These are phyloP conservation scores for Cinara cedri DNA, from an alignment of 2,888 invertebrate genomes.

Conservation along the genomic window DNA sequence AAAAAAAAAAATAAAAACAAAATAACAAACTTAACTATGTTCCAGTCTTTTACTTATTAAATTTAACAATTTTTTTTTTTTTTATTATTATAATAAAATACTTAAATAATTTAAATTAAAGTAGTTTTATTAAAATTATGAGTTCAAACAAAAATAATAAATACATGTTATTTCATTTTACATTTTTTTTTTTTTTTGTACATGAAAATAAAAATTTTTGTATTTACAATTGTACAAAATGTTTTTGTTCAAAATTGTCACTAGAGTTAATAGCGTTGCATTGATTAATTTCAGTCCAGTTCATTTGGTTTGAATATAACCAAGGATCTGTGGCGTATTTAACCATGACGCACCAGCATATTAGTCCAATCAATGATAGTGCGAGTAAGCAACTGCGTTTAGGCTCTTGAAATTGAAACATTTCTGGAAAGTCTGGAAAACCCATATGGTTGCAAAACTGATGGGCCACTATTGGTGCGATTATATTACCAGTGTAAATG, in stretches of 20 bases:
- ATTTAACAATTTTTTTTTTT: conserved; percentile 3
- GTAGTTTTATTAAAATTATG: conserved; percentile 15
- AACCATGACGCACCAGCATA: conserved; percentile 78
- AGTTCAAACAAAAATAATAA: background rate
- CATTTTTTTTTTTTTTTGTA: conserved; percentile 22
- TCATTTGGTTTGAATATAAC: conserved; percentile 65
- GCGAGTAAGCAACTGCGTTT: conserved; percentile 72
- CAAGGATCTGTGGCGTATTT: conserved; percentile 77
- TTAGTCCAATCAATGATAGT: conserved; percentile 76
- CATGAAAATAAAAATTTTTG: conserved; percentile 47
- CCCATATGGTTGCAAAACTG: conserved; percentile 98
- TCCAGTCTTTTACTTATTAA: conserved; percentile 39
- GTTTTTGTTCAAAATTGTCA: background rate
- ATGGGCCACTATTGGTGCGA: conserved; percentile 86
- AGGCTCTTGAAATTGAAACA: conserved; percentile 68
- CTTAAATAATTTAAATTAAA: conserved; percentile 6
- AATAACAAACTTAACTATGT: background rate
- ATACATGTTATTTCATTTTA: conserved; percentile 19
- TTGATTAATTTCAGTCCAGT: conserved; percentile 61
- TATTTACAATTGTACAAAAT: conserved; percentile 34
- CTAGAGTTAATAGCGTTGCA: conserved; percentile 24
- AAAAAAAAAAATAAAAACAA: background rate
- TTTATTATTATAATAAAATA: conserved; percentile 5
- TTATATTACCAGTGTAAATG: conserved; percentile 85
- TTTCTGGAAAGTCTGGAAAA: conserved; percentile 83